Evolutionary conservation across 1,140 invertebrate species (phyloP).

Genomic region (Tetragnatha versicolor): DNA sequence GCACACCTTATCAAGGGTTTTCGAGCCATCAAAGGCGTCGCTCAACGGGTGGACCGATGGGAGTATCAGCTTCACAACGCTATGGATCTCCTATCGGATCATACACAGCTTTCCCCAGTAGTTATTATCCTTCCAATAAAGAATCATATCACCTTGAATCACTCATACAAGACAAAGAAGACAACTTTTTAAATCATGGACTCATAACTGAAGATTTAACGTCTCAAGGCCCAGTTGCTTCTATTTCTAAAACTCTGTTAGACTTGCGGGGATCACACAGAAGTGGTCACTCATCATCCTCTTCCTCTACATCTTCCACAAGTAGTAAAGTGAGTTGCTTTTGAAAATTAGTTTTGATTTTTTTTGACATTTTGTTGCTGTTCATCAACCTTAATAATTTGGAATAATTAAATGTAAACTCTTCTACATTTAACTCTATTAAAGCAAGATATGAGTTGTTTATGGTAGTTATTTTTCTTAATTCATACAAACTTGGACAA

Average conservation of each 20-base stretch:
- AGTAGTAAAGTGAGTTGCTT: conserved; percentile 21
- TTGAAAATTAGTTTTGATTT: background rate
- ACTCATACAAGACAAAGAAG: conserved; percentile 47
- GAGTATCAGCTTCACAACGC: background rate
- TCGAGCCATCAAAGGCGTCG: conserved; percentile 26
- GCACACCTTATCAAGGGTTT: conserved; percentile 27
- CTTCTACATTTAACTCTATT: background rate
- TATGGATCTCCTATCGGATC: conserved; percentile 53
- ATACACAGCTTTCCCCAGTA: conserved; percentile 54
- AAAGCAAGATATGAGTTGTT: no score
- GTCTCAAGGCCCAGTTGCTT: conserved; percentile 51
- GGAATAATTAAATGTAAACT: background rate
- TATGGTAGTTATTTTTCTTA: no score
- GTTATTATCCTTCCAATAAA: conserved; percentile 39
- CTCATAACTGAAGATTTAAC: conserved; percentile 57
- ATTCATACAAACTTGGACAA: no score
- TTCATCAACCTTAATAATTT: background rate
- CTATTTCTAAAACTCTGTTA: conserved; percentile 43
- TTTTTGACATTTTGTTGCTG: background rate
- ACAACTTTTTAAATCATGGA: conserved; percentile 38
- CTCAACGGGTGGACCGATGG: conserved; percentile 24
- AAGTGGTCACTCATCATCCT: conserved; percentile 8
- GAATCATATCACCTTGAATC: conserved; percentile 43
- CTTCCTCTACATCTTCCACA: conserved; percentile 22
- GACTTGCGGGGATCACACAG: conserved; percentile 4